Base-by-base conservation (phyloP, 2,888 invertebrate species). In the Limenitis camilla region DNA sequence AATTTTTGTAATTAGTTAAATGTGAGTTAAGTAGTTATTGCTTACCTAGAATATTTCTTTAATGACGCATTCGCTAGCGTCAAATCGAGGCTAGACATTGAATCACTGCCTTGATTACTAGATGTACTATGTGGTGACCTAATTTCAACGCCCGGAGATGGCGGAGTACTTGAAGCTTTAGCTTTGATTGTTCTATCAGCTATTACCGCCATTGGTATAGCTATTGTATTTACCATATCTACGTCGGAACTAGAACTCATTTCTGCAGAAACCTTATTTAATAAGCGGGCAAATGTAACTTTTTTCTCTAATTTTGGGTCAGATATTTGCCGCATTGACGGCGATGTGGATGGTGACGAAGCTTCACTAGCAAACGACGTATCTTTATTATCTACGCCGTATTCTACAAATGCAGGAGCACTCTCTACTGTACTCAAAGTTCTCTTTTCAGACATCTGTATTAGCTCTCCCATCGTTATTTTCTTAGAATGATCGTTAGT, bases 291-390 rank as follows among this genome's bases (percentile, higher is more conserved):
- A 69, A 94, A 94, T 0, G 93, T 93, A 6, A 94, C 93, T 76
- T 93, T 93, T 80, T 93, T 93, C 69, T 93, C 93, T 49, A 93
- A 76, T 67, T 93, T 93, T 8, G 92, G 91, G 75, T 92, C 92
- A 42, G 88, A 89, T 59, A 91, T 79, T 49, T 90, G 90, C 51
- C 88, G 74, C 76, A 85, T 86, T 1, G 89, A 81, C 6, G 90
- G 89, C 1, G 91, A 89, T 0, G 90, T 87, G 0, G 89, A 87
- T 0, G 87, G 85, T 1, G 84, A 79, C 1, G 88, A 83, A 0
- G 78, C 85, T 58, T 89, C 89, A 59, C 89, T 88, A 40, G 88
- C 72, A 61, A 92, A 91, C 19, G 90, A 90, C 0, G 91, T 92
- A 66, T 92, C 92, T 63, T 88, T 90, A 49, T 87, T 83, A 27